phyloP scores from a whole-genome alignment of 92 coral and sea anemone species.

The Hydrozoanthus gracilis region DNA sequence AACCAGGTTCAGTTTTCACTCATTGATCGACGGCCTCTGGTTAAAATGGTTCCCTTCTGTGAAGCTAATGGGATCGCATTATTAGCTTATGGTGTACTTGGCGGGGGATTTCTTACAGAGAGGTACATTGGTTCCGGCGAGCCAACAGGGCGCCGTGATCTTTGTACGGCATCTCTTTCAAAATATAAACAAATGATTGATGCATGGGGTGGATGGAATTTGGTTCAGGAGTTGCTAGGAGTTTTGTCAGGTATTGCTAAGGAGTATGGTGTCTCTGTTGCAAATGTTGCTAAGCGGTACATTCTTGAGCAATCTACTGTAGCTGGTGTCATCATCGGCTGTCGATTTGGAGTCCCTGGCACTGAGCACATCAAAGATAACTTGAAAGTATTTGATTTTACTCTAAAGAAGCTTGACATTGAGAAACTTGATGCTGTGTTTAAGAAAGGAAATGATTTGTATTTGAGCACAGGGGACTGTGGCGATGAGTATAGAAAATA shows the following conservation, averaged over 20 bases:
- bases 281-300: constrained; percentile 83
- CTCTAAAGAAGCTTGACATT: constrained; percentile 60
- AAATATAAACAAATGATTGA: constrained; percentile 88
- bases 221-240: constrained; percentile 76
- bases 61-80: constrained; percentile 69
- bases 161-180: constrained; percentile 77
- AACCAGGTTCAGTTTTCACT: constrained; percentile 88
- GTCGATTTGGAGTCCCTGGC: constrained; percentile 81
- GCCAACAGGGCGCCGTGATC: constrained; percentile 61
- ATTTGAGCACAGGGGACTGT: constrained; percentile 83
- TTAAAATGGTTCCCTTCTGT: constrained; percentile 76
- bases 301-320: constrained; percentile 86
- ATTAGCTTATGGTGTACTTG: constrained; percentile 79
- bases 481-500: constrained; percentile 82
- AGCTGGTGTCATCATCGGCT: constrained; percentile 79
- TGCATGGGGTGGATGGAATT: constrained; percentile 91
- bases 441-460: constrained; percentile 78
- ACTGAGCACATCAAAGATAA: constrained; percentile 76
- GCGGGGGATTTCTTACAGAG: constrained; percentile 83
- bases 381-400: constrained; percentile 62
- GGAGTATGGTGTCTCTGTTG: constrained; percentile 72
- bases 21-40: constrained; percentile 82
- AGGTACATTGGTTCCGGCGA: constrained; percentile 65
- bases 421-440: constrained; percentile 57
- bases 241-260: constrained; percentile 67